phyloP scores from a whole-genome alignment of 2,113 vertebrate species.

The Carettochelys insculpta region DNA sequence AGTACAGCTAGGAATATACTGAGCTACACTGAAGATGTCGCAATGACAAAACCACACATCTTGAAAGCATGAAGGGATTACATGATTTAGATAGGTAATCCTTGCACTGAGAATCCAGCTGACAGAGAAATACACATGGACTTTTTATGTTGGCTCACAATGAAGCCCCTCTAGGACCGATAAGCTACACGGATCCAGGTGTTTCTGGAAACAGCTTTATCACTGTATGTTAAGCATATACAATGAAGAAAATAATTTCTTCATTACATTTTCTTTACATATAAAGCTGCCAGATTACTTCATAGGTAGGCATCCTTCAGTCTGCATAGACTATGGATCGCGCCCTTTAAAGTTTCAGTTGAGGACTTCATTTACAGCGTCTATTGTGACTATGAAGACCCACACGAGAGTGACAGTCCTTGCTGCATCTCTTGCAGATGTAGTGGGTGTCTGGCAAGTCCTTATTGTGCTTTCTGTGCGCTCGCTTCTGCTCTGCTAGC shows the following conservation, averaged over 20 bases:
- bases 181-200: not conserved
- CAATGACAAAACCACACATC: not conserved
- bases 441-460: too few species aligned
- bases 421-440: too few species aligned
- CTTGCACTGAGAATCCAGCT: not conserved
- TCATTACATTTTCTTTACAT: constrained; percentile 8
- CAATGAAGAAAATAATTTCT: constrained; percentile 49
- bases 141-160: not conserved
- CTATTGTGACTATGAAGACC: too few species aligned
- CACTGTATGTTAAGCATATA: constrained; percentile 33
- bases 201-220: not conserved
- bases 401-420: too few species aligned
- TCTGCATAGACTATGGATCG: too few species aligned
- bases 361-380: too few species aligned
- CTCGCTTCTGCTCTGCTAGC: too few species aligned
- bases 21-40: not conserved
- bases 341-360: too few species aligned
- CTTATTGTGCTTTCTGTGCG: too few species aligned
- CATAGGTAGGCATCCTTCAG: too few species aligned
- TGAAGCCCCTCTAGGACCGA: accelerated
- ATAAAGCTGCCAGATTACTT: not conserved
- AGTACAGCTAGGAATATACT: not conserved
- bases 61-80: too few species aligned
- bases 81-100: too few species aligned
- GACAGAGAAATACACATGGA: not conserved